Conservation (phyloP, 2,888 invertebrate species). For the Scrobipalpa costella region DNA sequence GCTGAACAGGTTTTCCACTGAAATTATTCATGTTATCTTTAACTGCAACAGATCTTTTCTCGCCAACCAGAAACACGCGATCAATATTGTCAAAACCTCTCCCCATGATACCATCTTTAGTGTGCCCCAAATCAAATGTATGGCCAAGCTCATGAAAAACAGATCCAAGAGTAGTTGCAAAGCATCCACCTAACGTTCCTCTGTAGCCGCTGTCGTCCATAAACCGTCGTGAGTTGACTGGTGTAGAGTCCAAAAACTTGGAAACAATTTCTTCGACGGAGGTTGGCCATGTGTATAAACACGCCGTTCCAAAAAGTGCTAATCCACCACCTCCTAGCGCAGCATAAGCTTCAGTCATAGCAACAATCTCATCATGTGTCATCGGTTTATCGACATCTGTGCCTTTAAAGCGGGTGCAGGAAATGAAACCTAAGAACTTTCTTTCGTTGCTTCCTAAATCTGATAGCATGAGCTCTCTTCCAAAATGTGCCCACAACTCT, state of each 20-base stretch:
- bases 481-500: constrained; percentile 92
- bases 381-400: constrained; percentile 81
- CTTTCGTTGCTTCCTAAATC: constrained; percentile 83
- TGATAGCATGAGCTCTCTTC: constrained; percentile 90
- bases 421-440: constrained; percentile 94
- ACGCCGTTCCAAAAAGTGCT: constrained; percentile 94
- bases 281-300: constrained; percentile 94
- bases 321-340: constrained; percentile 95
- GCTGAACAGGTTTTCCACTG: constrained; percentile 82
- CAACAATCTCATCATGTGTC: constrained; percentile 85
- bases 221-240: constrained; percentile 86
- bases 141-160: constrained; percentile 97
- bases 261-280: constrained; percentile 84
- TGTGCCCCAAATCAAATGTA: constrained; percentile 96
- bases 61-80: constrained; percentile 86
- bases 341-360: constrained; percentile 89
- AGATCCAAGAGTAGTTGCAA: constrained; percentile 94
- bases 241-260: constrained; percentile 72
- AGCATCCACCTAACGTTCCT: constrained; percentile 92
- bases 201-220: constrained; percentile 97
- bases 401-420: constrained; percentile 90
- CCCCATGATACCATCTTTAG: constrained; percentile 95
- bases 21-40: constrained; percentile 82
- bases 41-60: constrained; percentile 66
- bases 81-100: constrained; percentile 93